These are phyloP conservation scores for Sitta carolinensis DNA, from an alignment of 2,797 vertebrate genomes.

Conservation along the genomic window DNA sequence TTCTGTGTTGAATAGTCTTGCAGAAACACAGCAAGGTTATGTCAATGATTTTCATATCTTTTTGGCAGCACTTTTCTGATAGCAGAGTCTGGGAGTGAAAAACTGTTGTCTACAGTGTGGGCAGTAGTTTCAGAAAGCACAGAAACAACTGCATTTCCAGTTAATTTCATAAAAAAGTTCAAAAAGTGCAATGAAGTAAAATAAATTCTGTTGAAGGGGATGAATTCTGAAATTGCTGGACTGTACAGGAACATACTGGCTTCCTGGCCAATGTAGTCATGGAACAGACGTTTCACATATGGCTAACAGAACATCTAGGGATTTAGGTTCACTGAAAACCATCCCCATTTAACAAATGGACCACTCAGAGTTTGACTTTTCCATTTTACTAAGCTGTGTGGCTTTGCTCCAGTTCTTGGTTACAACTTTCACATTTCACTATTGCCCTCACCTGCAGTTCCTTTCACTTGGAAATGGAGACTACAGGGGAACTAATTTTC, in stretches of 20 bases:
- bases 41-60: background rate
- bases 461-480: background rate
- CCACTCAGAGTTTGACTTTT: background rate
- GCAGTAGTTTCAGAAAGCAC: background rate
- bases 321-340: background rate
- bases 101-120: background rate
- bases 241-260: accelerated
- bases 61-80: background rate
- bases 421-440: background rate
- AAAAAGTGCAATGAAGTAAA: background rate
- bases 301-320: background rate
- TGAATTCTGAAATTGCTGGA: background rate
- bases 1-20: background rate
- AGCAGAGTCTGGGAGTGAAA: background rate
- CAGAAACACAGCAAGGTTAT: background rate
- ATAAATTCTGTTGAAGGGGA: background rate
- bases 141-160: background rate
- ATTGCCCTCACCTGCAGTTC: background rate
- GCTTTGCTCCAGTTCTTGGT: background rate
- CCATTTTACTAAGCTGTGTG: background rate
- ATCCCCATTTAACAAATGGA: background rate
- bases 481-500: background rate
- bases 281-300: background rate
- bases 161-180: background rate
- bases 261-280: background rate